Base-by-base conservation (phyloP, 2,888 invertebrate genomes). In the Synanthedon formicaeformis region DNA sequence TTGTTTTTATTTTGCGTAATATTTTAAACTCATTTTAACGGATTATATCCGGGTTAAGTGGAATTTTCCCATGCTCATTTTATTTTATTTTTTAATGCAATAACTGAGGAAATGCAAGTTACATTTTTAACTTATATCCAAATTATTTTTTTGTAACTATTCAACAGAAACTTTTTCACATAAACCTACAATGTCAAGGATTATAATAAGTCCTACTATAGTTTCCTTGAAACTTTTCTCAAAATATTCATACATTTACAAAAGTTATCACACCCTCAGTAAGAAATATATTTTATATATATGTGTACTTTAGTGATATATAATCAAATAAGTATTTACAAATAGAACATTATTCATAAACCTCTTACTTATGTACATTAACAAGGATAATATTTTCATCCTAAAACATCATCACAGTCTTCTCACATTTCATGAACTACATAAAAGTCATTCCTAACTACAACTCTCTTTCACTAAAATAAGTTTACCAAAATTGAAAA, bases 381-480 rank as follows among this genome's bases (percentile, higher is more conserved):
- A 70, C 71, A 49, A 13, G 11, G 23, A 50, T 40, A 75, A 69
- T 73, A 68, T 70, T 67, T 67, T 68, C 78, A 77, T 71, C 70
- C 71, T 73, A 61, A 61, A 73, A 71, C 80, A 71, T 78, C 86
- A 86, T 85, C 86, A 86, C 86, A 87, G 86, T 86, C 85, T 86
- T 86, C 83, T 81, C 79, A 82, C 81, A 78, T 73, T 75, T 72
- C 67, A 76, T 78, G 76, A 56, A 60, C 66, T 75, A 76, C 66
- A 60, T 66, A 16, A 50, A 52, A 48, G 41, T 48, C 45, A 51
- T 45, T 50, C 51, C 48, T 56, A 48, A 48, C 34, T 48, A 57
- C 51, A 54, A 56, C 53, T 56, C 50, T 52, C 52, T 48, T 56
- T 54, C 53, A 58, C 57, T 34, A 34, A 34, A 34, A 34, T 34